Evolutionary conservation across 2,113 vertebrate genomes (phyloP), one percentile per base, ranked within the genome.

Genomic region (Phycodurus eques): DNA sequence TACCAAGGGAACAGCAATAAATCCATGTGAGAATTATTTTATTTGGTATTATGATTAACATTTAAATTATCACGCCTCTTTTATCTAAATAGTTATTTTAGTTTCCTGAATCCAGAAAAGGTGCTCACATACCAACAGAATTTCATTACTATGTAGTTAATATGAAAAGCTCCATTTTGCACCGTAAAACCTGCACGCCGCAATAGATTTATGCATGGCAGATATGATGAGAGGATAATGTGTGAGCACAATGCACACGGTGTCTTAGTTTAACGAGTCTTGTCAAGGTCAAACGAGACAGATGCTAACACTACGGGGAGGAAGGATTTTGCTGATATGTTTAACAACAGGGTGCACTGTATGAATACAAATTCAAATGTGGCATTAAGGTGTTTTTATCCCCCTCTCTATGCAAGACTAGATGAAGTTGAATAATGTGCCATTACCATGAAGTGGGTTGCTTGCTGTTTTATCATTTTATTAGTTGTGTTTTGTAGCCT

Each of bases 1-100:
- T 92, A 82, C 91, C 92, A 90, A 87, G 92, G 92, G 76, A 92
- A 93, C 92, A 89, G 85, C 78, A 85, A 77, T 83, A 85, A 90
- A 87, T 89, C 82, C 73, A 72, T 80, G 78, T 74, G 74, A 73
- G 72, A 22, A 27, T 60, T 67, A 43, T 78, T 80, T 46, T 67
- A 73, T 83, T 79, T 71, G 39, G 60, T 77, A 47, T 47, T 66
- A 66, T 66, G 33, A 35, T 61, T 35, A 61, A 7, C 31, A 61
- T 47, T 66, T 4, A 14, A 15, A 66, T 14, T 11, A 44, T 47
- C 22, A 31, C 5, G 43, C 17, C 3, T 49, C 7, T 47, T 47
- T 15, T 4, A 47, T 66, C 19, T 27, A 17, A 27, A 31, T 27
- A 27, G 12, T 15, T 27, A 47, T 15, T 31, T 47, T 17, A 10